Evolutionary conservation across 2,888 invertebrate genomes (phyloP), one percentile per base, ranked within the genome.

Genomic region (Eristalinus sepulchralis): DNA sequence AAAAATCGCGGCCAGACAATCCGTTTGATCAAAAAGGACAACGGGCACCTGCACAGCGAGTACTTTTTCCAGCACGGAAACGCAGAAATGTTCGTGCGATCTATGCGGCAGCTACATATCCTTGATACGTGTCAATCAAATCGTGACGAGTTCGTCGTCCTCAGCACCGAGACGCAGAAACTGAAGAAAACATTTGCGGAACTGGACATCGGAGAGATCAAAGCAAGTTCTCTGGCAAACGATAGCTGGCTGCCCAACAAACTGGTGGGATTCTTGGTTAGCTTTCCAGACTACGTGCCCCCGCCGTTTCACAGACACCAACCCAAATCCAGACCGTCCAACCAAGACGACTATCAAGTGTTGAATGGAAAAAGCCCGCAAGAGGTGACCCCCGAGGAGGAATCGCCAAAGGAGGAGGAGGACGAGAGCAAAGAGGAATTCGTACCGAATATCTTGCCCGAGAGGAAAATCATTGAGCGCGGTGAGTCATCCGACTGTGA

Each of bases 61-160:
- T 97, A 98, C 90, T 96, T 97, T 91, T 98, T 98, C 93, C 97
- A 97, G 91, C 95, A 96, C 89, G 97, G 97, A 0, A 97, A 97
- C 89, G 97, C 97, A 0, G 96, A 97, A 89, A 94, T 95, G 75
- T 93, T 93, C 83, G 90, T 93, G 17, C 89, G 90, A 4, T 90
- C 90, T 11, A 90, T 93, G 90, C 90, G 90, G 1, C 90, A 91
- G 47, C 85, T 90, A 24, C 91, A 92, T 88, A 89, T 92, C 17
- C 89, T 92, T 24, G 91, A 91, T 62, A 89, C 88, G 55, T 88
- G 89, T 2, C 94, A 95, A 81, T 94, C 95, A 81, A 97, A 97
- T 88, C 95, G 95, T 80, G 94, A 95, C 89, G 92, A 96, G 59
- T 96, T 95, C 91, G 93, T 97, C 17, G 95, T 98, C 1, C 93